phyloP scores from a whole-genome alignment of 2,113 vertebrate species.

The Dissostichus mawsoni region DNA sequence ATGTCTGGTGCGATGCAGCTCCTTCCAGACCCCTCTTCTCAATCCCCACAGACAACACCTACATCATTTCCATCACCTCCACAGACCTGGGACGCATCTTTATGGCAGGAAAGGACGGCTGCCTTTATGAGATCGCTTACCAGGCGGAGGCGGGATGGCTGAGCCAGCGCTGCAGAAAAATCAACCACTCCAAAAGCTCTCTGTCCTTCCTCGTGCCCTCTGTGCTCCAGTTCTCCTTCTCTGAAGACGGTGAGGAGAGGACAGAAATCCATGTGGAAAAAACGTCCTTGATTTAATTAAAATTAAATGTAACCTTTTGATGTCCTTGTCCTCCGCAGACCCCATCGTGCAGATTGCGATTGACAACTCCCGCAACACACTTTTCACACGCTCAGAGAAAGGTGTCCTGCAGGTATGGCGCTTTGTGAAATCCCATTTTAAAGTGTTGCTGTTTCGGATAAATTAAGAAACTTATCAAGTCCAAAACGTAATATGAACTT shows the following conservation, averaged over 20 bases:
- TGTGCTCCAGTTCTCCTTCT: slow-evolving; percentile 95
- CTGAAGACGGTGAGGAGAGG: slow-evolving; percentile 92
- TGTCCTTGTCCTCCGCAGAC: slow-evolving; percentile 81
- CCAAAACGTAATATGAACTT: neutral
- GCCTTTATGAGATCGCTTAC: slow-evolving; percentile 97
- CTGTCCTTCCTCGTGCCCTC: slow-evolving; percentile 96
- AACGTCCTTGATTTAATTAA: neutral
- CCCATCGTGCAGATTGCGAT: slow-evolving; percentile 96
- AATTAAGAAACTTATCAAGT: neutral
- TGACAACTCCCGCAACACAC: slow-evolving; percentile 93
- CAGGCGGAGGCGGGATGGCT: slow-evolving; percentile 99
- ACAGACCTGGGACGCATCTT: slow-evolving; percentile 95
- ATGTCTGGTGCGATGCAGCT: slow-evolving; percentile 95
- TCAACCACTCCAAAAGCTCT: slow-evolving; percentile 96
- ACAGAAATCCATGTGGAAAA: neutral
- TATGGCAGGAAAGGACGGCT: slow-evolving; percentile 96
- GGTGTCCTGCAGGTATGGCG: slow-evolving; percentile 91
- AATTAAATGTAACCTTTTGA: neutral
- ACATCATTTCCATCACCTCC: slow-evolving; percentile 92
- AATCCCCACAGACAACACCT: slow-evolving; percentile 96
- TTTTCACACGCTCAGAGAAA: slow-evolving; percentile 96
- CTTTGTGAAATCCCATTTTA: neutral
- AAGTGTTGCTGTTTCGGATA: neutral
- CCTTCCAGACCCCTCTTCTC: slow-evolving; percentile 95
- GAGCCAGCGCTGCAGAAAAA: slow-evolving; percentile 95